Evolutionary conservation across 2,888 invertebrate genomes (phyloP).

Genomic region (Sialis lutaria): DNA sequence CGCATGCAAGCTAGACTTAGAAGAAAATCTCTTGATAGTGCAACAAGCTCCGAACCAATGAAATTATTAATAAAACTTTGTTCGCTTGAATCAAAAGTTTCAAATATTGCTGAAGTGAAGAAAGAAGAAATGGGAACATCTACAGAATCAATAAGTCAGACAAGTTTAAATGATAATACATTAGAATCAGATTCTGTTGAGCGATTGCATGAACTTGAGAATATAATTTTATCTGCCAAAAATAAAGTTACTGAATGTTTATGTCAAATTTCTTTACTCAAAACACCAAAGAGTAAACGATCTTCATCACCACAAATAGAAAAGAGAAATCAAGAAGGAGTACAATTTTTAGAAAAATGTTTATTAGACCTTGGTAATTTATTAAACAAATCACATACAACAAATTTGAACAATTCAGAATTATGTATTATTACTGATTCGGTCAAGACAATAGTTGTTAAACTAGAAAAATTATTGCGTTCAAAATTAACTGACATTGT

Average conservation of each 20-base stretch:
- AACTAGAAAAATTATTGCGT: constrained; percentile 48
- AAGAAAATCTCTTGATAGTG: constrained; percentile 62
- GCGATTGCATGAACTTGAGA: constrained; percentile 40
- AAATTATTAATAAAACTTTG: constrained; percentile 60
- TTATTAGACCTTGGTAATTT: constrained; percentile 43
- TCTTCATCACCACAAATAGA: constrained; percentile 48
- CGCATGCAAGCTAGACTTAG: constrained; percentile 39
- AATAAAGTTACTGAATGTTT: constrained; percentile 51
- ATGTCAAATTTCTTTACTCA: constrained; percentile 41
- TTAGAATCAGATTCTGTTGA: constrained; percentile 21
- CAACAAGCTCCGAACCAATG: constrained; percentile 61
- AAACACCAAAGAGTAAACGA: constrained; percentile 40
- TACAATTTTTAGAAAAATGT: constrained; percentile 43
- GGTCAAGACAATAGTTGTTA: constrained; percentile 39
- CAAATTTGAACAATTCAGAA: constrained; percentile 28
- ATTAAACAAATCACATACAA: constrained; percentile 26
- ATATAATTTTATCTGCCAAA: constrained; percentile 41
- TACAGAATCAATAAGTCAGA: constrained; percentile 35
- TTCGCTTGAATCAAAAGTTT: constrained; percentile 58
- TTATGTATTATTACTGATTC: constrained; percentile 34
- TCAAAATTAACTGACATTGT: constrained; percentile 51
- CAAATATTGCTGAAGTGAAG: constrained; percentile 8
- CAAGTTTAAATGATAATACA: constrained; percentile 21
- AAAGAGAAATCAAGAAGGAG: constrained; percentile 33
- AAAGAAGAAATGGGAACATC: constrained; percentile 32